These are phyloP conservation scores for Rhagoletis zephyria DNA, from an alignment of 1,140 invertebrate species.

Conservation along the genomic window DNA sequence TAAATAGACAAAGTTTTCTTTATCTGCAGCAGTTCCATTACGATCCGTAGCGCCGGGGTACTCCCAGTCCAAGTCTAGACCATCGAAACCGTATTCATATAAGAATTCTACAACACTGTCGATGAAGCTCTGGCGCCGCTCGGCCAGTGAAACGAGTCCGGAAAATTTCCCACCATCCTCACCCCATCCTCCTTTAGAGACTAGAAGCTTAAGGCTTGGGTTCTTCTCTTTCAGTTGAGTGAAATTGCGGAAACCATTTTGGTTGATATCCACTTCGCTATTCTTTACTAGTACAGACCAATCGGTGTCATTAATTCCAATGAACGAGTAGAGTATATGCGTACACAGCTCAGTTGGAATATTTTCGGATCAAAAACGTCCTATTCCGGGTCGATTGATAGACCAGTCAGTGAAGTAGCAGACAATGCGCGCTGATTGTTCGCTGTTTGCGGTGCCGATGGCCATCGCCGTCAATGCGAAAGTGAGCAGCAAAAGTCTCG, in stretches of 20 bases:
- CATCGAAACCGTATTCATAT: slow-evolving; percentile 84
- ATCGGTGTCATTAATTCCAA: slow-evolving; percentile 84
- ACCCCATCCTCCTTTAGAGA: slow-evolving; percentile 90
- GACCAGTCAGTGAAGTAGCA: slow-evolving; percentile 95
- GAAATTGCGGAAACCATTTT: slow-evolving; percentile 88
- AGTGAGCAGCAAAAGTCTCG: slow-evolving; percentile 58
- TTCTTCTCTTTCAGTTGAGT: slow-evolving; percentile 81
- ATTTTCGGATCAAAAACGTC: slow-evolving; percentile 86
- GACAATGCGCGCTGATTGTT: slow-evolving; percentile 78
- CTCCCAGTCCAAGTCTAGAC: slow-evolving; percentile 88
- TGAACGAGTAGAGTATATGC: slow-evolving; percentile 90
- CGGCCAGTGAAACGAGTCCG: slow-evolving; percentile 81
- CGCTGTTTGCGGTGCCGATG: slow-evolving; percentile 49
- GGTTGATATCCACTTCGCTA: slow-evolving; percentile 84
- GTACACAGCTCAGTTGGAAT: slow-evolving; percentile 88
- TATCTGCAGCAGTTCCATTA: slow-evolving; percentile 87
- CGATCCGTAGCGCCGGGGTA: slow-evolving; percentile 89
- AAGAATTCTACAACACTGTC: slow-evolving; percentile 85
- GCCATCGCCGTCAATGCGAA: slow-evolving; percentile 57
- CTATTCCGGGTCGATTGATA: slow-evolving; percentile 86
- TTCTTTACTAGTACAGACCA: slow-evolving; percentile 87
- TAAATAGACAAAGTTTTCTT: slow-evolving; percentile 85
- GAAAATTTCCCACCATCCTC: slow-evolving; percentile 91
- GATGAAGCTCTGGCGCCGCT: slow-evolving; percentile 82
- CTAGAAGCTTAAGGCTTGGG: slow-evolving; percentile 82